A percentile compares a stretch with the other conserved stretches of the same genome.
Conservation (phyloP, 2,888 invertebrate genomes). For the Drosophila prolongata region DNA sequence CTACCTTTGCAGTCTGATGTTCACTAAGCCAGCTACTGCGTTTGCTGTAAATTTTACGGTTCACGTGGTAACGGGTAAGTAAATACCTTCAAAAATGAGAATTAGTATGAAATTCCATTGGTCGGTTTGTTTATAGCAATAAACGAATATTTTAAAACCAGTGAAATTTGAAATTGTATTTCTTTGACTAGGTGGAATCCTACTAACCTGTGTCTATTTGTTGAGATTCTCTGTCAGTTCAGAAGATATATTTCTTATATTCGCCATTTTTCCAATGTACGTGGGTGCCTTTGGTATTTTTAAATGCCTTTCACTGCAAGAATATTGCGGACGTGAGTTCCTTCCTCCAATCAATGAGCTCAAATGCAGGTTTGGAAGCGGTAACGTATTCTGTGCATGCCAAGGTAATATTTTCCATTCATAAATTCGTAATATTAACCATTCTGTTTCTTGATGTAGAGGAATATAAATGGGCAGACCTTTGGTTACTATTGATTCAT, state of each 20-base stretch:
- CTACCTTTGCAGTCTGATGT: conserved; percentile 15
- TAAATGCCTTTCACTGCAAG: neutral
- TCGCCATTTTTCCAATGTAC: conserved; percentile 1
- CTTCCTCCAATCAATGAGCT: neutral
- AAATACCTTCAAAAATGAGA: too few relatives aligned
- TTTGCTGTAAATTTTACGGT: neutral
- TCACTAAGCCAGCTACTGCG: conserved; percentile 83
- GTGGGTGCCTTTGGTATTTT: conserved; percentile 4
- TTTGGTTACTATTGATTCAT: conserved; percentile 3
- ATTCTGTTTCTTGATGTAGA: neutral
- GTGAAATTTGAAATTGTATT: too few relatives aligned
- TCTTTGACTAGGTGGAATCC: neutral
- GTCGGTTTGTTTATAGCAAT: too few relatives aligned
- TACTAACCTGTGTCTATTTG: neutral
- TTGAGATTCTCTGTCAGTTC: neutral
- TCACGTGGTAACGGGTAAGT: neutral
- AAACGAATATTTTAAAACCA: too few relatives aligned
- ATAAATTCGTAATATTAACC: neutral
- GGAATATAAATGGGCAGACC: neutral
- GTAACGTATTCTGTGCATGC: neutral
- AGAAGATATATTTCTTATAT: neutral
- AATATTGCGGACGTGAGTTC: neutral
- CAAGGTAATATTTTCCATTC: neutral
- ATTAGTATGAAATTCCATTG: too few relatives aligned
- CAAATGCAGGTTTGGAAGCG: neutral